Conservation (phyloP, 2,113 vertebrate genomes). For the Leucosticte australis region DNA sequence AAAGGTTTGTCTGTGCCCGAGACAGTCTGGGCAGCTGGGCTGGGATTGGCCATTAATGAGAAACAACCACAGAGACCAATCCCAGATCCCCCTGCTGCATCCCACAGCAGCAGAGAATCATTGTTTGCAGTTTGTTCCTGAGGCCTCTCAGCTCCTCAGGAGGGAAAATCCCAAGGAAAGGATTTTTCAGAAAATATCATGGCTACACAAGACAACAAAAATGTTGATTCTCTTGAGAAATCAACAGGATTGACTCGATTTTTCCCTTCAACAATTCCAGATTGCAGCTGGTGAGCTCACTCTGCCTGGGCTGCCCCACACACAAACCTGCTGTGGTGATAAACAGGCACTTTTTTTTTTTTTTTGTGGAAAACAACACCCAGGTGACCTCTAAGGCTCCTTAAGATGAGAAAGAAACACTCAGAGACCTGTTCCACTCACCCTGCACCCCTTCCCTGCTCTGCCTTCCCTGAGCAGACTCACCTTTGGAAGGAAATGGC, state of each 20-base stretch:
- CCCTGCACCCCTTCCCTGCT: too few species aligned
- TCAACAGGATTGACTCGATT: accelerated
- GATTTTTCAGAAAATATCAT: too few species aligned
- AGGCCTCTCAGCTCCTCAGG: too few species aligned
- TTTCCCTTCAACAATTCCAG: background rate
- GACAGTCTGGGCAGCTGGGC: too few species aligned
- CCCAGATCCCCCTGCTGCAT: too few species aligned
- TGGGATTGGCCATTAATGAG: too few species aligned
- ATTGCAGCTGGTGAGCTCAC: background rate
- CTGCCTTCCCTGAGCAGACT: background rate
- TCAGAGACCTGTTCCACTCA: accelerated
- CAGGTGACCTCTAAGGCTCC: background rate
- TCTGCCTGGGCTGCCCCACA: background rate
- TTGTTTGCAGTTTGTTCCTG: too few species aligned
- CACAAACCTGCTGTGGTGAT: accelerated
- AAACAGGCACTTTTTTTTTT: accelerated
- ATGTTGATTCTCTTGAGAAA: background rate
- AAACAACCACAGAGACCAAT: too few species aligned
- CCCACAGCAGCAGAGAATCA: too few species aligned
- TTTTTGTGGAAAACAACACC: background rate
- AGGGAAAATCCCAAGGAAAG: too few species aligned
- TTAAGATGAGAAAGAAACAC: background rate
- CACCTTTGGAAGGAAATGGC: background rate
- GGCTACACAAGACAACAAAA: background rate
- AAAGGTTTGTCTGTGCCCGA: too few species aligned